A percentile compares a stretch with the other conserved stretches of the same genome.
Evolutionary conservation across 2,113 vertebrate genomes (phyloP).

Genomic region (Protobothrops flavoviridis): DNA sequence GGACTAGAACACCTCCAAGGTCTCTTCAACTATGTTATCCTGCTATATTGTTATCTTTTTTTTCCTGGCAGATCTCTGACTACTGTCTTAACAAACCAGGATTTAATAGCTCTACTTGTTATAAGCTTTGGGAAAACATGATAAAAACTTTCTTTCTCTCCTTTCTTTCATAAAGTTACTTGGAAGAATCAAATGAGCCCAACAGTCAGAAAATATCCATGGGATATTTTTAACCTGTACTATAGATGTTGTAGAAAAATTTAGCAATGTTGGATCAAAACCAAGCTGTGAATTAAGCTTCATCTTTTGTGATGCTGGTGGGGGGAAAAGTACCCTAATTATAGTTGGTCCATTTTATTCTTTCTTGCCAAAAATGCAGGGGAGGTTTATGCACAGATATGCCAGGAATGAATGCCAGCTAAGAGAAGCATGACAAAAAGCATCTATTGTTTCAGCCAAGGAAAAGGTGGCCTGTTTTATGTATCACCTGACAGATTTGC

Average conservation of each 20-base stretch:
- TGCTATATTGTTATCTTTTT: neutral
- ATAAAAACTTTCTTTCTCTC: neutral
- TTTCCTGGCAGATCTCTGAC: neutral
- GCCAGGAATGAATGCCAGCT: neutral
- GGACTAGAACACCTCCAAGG: neutral
- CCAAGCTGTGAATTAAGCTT: constrained; percentile 10
- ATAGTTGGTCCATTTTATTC: constrained; percentile 6
- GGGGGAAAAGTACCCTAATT: neutral
- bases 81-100: neutral
- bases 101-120: neutral
- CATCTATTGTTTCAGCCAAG: neutral
- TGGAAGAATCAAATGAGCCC: constrained; percentile 13
- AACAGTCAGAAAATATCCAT: neutral
- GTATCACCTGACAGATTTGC: neutral
- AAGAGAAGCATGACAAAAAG: neutral
- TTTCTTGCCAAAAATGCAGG: neutral
- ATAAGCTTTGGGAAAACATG: neutral
- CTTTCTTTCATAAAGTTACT: neutral
- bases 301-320: constrained; percentile 14
- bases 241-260: neutral
- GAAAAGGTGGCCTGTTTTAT: neutral
- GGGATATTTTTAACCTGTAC: neutral
- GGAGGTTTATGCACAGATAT: constrained; percentile 11
- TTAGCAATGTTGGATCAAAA: constrained; percentile 16
- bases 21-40: neutral